Evolutionary conservation across 2,113 vertebrate genomes (phyloP), one percentile per base, ranked within the genome.

Genomic region (Brachyhypopomus gauderio): DNA sequence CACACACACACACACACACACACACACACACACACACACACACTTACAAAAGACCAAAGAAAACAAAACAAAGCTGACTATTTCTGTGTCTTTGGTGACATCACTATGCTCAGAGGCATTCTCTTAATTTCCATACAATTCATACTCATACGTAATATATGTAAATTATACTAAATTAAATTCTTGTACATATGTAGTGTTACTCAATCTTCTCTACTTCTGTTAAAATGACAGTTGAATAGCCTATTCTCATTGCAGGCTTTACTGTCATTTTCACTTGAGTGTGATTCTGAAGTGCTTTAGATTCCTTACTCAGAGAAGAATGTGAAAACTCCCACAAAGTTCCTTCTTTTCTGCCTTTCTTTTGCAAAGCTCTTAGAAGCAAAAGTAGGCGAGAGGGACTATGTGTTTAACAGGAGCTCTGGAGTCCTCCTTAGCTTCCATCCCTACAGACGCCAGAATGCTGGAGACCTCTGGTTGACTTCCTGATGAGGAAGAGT

Each of bases 351-450:
- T 81, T 77, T 86, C 55, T 30, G 67, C 83, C 84, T 75, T 84
- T 85, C 79, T 86, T 89, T 91, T 91, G 89, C 81, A 90, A 91
- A 91, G 85, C 84, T 55, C 78, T 91, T 89, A 91, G 82, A 36
- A 20, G 7, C n/a, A 83, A 56, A 83, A 85, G 83, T 88, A 87
- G 87, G 87, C 75, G 82, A 85, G 34, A 22, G 86, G 81, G 52
- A 87, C 60, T 83, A 91, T 91, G 82, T 76, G 34, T 92, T 93
- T 91, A 89, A 75, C 91, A 91, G 90, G 88, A 73, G 71, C 67
- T 30, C 70, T 82, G 83, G 77, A 72, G 74, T 27, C 67, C 58
- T 70, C 48, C 62, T 60, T 22, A 75, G 85, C 81, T 85, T 81
- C 84, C 34, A 63, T 72, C 66, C 72, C 41, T 64, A 25, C 22